A percentile compares a stretch with the other conserved stretches of the same genome.
These are phyloP conservation scores for Drosophila ogumai DNA, from an alignment of 1,140 invertebrate genomes.

Conservation along the genomic window DNA sequence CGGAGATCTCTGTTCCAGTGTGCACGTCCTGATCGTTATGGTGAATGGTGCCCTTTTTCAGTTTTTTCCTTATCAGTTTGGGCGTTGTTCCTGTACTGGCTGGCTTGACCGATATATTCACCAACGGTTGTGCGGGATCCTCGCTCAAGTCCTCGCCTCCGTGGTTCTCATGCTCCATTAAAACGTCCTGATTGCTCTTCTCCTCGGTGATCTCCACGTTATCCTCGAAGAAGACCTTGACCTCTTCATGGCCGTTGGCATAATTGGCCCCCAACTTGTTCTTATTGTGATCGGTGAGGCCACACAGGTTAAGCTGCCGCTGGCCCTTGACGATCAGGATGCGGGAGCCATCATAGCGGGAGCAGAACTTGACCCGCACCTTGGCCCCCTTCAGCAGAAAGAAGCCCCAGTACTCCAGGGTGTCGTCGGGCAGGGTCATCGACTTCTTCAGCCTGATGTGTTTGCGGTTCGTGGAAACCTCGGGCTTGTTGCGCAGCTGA, in stretches of 20 bases:
- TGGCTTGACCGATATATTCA: neutral
- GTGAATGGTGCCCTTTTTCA: conserved; percentile 68
- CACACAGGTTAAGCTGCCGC: conserved; percentile 90
- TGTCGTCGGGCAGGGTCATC: conserved; percentile 93
- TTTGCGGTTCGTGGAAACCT: conserved; percentile 89
- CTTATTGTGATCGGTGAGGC: conserved; percentile 89
- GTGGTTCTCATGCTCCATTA: conserved; percentile 75
- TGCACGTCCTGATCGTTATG: conserved; percentile 1
- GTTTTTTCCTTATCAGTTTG: conserved; percentile 56
- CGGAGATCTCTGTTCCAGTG: neutral
- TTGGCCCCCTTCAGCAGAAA: conserved; percentile 91
- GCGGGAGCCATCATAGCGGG: conserved; percentile 90
- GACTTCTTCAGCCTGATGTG: conserved; percentile 92
- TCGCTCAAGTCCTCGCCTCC: conserved; percentile 84
- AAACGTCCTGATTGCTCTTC: conserved; percentile 35
- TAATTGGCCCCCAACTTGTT: conserved; percentile 87
- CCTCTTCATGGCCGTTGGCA: conserved; percentile 88
- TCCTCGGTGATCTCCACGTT: conserved; percentile 84
- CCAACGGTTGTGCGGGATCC: conserved; percentile 2
- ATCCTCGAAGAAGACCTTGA: conserved; percentile 89
- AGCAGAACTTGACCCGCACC: conserved; percentile 92
- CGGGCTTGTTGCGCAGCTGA: conserved; percentile 89
- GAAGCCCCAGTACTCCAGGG: conserved; percentile 95
- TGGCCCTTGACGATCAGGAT: conserved; percentile 92
- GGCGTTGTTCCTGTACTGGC: conserved; percentile 1